Conservation (phyloP, 2,113 vertebrate species). For the Fukomys damarensis region DNA sequence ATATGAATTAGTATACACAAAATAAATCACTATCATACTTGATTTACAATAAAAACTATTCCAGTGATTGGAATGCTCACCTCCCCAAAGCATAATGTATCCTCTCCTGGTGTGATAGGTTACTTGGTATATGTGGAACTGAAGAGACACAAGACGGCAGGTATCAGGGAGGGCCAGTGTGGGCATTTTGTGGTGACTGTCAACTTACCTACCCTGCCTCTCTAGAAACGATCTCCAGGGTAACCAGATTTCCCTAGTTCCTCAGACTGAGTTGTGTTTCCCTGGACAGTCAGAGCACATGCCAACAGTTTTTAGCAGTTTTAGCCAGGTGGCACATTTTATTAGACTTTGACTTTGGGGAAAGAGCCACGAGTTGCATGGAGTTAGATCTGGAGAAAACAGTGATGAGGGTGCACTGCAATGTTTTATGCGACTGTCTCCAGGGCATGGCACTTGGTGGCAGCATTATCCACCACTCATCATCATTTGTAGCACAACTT, state of each 20-base stretch:
- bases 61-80: background rate
- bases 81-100: background rate
- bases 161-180: background rate
- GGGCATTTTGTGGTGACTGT: background rate
- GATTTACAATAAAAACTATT: background rate
- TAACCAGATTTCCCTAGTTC: background rate
- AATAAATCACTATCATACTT: background rate
- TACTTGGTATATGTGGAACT: background rate
- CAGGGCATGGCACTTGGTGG: background rate
- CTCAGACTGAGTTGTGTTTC: background rate
- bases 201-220: background rate
- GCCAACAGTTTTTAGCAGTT: background rate
- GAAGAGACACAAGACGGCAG: background rate
- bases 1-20: background rate
- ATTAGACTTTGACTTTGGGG: no score
- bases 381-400: background rate
- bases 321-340: no score
- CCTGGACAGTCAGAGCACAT: background rate
- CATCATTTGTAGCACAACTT: background rate
- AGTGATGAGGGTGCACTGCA: background rate
- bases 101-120: background rate
- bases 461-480: no score
- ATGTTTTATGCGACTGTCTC: background rate
- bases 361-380: background rate
- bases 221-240: background rate